A percentile compares a stretch with the other conserved stretches of the same genome.
These are phyloP conservation scores for Acipenser transmontanus DNA, from an alignment of 2,797 vertebrate genomes.

Conservation along the genomic window DNA sequence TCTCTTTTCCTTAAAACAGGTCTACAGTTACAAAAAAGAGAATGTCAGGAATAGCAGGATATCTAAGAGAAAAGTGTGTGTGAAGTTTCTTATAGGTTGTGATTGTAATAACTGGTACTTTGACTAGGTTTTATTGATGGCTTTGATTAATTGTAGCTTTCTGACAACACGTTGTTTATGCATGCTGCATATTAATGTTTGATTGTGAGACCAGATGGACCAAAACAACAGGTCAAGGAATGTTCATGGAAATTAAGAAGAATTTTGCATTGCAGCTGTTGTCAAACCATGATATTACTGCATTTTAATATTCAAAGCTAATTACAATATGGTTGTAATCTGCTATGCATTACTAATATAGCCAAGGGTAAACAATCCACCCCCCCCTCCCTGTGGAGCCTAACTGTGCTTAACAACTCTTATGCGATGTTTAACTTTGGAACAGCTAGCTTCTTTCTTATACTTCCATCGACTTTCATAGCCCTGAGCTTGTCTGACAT, in stretches of 20 bases:
- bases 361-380: conserved; percentile 54
- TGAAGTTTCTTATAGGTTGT: too few relatives aligned
- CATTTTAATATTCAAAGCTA: conserved; percentile 42
- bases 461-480: too few relatives aligned
- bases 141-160: background rate
- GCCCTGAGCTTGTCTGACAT: too few relatives aligned
- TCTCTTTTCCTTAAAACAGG: too few relatives aligned
- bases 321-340: conserved; percentile 52
- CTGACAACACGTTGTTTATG: background rate
- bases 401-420: conserved; percentile 32
- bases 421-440: conserved; percentile 7
- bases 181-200: background rate
- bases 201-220: background rate
- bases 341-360: conserved; percentile 48
- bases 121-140: background rate
- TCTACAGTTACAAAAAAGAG: too few relatives aligned
- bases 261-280: conserved; percentile 17
- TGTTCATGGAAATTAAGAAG: background rate
- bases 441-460: too few relatives aligned
- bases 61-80: too few relatives aligned
- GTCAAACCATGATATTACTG: conserved; percentile 7
- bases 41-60: too few relatives aligned
- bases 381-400: conserved; percentile 35
- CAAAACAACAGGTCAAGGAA: background rate
- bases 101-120: too few relatives aligned